phyloP scores from a whole-genome alignment of 2,888 invertebrate species.

The Aspidiotus destructor region DNA sequence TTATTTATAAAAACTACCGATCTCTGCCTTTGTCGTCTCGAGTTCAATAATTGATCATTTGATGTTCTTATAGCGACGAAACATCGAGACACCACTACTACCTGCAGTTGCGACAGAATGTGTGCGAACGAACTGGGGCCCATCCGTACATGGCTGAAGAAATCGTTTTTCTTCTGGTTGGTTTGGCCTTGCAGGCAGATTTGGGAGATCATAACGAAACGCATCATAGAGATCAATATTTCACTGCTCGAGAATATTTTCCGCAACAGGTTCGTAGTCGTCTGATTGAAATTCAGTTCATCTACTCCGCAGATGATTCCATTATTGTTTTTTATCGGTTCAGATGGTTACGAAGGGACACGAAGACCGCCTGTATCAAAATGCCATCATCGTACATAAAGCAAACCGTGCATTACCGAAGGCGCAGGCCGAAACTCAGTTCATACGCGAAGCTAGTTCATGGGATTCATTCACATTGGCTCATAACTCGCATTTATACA shows the following conservation, averaged over 20 bases:
- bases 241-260: conserved; percentile 77
- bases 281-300: neutral
- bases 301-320: neutral
- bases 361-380: conserved; percentile 46
- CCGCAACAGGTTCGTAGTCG: conserved; percentile 53
- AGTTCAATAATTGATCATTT: neutral
- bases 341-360: conserved; percentile 40
- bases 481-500: conserved; percentile 77
- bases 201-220: conserved; percentile 66
- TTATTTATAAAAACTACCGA: conserved; percentile 11
- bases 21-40: neutral
- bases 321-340: conserved; percentile 14
- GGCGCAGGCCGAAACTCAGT: conserved; percentile 73
- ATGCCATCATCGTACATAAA: conserved; percentile 66
- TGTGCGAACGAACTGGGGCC: conserved; percentile 47
- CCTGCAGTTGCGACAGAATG: conserved; percentile 84
- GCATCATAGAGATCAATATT: conserved; percentile 47
- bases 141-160: conserved; percentile 57
- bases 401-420: conserved; percentile 69
- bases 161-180: conserved; percentile 69
- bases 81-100: conserved; percentile 89
- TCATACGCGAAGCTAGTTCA: conserved; percentile 50
- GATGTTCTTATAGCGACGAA: conserved; percentile 57
- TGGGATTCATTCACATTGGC: conserved; percentile 46
- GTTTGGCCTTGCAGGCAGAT: conserved; percentile 85